phyloP scores from a whole-genome alignment of 2,113 vertebrate species.

The Tauraco erythrolophus region DNA sequence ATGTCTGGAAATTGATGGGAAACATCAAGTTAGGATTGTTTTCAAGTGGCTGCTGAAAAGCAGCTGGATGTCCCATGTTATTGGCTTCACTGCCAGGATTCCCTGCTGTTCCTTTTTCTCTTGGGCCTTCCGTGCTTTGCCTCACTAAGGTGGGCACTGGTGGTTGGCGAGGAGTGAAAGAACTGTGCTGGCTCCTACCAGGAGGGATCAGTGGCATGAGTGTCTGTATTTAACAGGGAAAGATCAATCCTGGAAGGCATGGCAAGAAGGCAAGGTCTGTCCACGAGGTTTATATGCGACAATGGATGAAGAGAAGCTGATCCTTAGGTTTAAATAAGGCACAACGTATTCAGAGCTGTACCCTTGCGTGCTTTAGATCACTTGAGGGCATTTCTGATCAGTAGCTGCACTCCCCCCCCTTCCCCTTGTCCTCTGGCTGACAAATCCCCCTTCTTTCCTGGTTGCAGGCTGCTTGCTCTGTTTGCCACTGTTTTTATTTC shows the following conservation, averaged over 20 bases:
- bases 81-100: background rate
- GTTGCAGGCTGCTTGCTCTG: background rate
- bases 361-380: background rate
- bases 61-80: constrained; percentile 1
- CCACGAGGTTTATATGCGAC: background rate
- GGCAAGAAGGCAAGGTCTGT: background rate
- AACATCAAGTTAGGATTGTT: constrained; percentile 12
- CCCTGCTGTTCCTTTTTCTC: background rate
- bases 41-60: constrained; percentile 18
- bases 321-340: background rate
- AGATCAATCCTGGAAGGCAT: background rate
- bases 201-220: background rate
- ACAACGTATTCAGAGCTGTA: background rate
- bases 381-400: background rate
- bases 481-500: constrained; percentile 21
- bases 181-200: background rate
- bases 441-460: background rate
- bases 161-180: background rate
- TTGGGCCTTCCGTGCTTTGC: background rate
- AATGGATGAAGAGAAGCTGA: background rate
- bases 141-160: background rate
- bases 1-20: background rate
- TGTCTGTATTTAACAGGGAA: background rate
- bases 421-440: background rate
- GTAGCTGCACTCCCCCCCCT: background rate